Conservation (phyloP, 2,113 vertebrate genomes). For the Saguinus midas region DNA sequence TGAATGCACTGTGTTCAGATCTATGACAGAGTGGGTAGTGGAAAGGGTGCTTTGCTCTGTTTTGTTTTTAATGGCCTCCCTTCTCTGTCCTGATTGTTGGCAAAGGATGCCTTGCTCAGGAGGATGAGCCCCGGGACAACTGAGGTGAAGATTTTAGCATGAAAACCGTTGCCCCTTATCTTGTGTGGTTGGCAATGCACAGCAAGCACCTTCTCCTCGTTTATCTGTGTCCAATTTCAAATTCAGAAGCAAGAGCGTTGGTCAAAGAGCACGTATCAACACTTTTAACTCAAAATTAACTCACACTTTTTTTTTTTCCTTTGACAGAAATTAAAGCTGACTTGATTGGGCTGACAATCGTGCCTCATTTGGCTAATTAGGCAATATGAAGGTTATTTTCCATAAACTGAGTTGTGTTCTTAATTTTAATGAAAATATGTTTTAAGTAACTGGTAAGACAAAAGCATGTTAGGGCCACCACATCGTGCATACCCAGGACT, state of each 20-base stretch:
- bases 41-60: background rate
- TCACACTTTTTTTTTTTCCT: background rate
- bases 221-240: background rate
- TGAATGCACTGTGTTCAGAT: background rate
- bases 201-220: background rate
- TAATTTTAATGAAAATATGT: conserved; percentile 6
- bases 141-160: background rate
- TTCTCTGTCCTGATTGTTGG: background rate
- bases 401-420: background rate
- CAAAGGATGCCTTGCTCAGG: background rate
- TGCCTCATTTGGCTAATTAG: conserved; percentile 26
- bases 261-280: background rate
- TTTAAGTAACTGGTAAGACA: background rate
- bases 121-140: fast-evolving
- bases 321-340: conserved; percentile 12
- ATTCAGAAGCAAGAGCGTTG: background rate
- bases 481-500: too few relatives aligned
- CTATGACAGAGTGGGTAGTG: fast-evolving
- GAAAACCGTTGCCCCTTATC: background rate
- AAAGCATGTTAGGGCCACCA: background rate
- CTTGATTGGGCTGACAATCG: background rate
- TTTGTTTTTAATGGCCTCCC: background rate
- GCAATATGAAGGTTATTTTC: background rate
- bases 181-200: fast-evolving
- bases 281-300: conserved; percentile 39